Conservation (phyloP, 2,113 vertebrate genomes). For the Centropus unirufus region DNA sequence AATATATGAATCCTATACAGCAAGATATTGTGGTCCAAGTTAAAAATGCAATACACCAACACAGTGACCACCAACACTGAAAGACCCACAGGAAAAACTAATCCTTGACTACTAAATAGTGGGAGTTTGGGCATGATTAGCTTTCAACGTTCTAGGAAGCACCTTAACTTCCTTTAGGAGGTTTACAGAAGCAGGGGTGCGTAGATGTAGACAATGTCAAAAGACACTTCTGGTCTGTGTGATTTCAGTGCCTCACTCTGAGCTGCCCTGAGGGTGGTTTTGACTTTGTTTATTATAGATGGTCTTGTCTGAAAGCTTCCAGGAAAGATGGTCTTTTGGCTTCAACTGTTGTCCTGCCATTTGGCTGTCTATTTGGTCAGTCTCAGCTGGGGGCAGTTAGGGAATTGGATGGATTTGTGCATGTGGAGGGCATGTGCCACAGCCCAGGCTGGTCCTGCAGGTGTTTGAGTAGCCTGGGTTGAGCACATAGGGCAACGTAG, state of each 20-base stretch:
- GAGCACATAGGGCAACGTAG: background rate
- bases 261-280: background rate
- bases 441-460: background rate
- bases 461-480: background rate
- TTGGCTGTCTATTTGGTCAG: background rate
- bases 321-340: background rate
- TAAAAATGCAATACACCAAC: constrained; percentile 12
- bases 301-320: background rate
- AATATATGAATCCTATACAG: constrained; percentile 56
- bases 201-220: accelerated
- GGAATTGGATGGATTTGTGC: background rate
- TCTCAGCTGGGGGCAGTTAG: background rate
- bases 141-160: background rate
- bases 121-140: constrained; percentile 9
- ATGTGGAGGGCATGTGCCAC: accelerated
- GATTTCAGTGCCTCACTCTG: background rate
- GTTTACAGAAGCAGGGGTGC: background rate
- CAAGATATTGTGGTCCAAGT: background rate
- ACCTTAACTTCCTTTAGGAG: background rate
- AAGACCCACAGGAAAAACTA: constrained; percentile 26
- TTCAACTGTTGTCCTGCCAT: background rate
- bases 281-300: background rate
- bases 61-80: constrained; percentile 16
- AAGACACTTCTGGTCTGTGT: background rate
- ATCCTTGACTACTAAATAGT: constrained; percentile 47